Conservation (phyloP, 2,797 vertebrate genomes). For the Todus mexicanus region DNA sequence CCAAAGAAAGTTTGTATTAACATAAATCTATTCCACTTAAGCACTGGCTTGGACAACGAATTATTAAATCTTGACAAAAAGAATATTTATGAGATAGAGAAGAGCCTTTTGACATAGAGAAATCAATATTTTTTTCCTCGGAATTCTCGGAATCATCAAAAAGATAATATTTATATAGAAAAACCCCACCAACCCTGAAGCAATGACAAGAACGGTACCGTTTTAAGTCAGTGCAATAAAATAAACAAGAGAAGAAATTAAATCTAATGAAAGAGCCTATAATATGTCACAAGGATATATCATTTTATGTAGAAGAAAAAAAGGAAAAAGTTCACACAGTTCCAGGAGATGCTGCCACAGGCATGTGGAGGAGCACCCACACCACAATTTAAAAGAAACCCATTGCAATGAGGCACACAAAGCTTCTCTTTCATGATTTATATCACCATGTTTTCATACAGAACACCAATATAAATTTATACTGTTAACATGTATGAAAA, state of each 20-base stretch:
- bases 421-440: not conserved
- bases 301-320: not conserved
- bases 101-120: slow-evolving; percentile 62
- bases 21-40: slow-evolving; percentile 67
- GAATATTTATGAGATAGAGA: slow-evolving; percentile 64
- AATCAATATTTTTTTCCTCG: slow-evolving; percentile 53
- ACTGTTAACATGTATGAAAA: not conserved
- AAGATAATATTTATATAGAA: slow-evolving; percentile 32
- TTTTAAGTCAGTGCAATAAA: slow-evolving; percentile 19
- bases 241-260: slow-evolving; percentile 47
- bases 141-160: slow-evolving; percentile 65
- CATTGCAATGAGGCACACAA: rapidly evolving
- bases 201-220: not conserved
- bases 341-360: not conserved
- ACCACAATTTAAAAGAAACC: not conserved
- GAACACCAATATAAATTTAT: not conserved
- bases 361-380: rapidly evolving
- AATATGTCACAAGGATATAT: not conserved
- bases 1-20: slow-evolving; percentile 56
- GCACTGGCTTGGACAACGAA: slow-evolving; percentile 41
- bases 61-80: slow-evolving; percentile 69
- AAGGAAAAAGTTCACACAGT: not conserved
- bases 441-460: rapidly evolving
- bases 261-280: slow-evolving; percentile 17
- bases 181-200: slow-evolving; percentile 12